Percentiles rank a stretch among this genome's conserved stretches.
These are phyloP conservation scores for Sitta europaea DNA, from an alignment of 2,113 vertebrate species.

Conservation along the genomic window DNA sequence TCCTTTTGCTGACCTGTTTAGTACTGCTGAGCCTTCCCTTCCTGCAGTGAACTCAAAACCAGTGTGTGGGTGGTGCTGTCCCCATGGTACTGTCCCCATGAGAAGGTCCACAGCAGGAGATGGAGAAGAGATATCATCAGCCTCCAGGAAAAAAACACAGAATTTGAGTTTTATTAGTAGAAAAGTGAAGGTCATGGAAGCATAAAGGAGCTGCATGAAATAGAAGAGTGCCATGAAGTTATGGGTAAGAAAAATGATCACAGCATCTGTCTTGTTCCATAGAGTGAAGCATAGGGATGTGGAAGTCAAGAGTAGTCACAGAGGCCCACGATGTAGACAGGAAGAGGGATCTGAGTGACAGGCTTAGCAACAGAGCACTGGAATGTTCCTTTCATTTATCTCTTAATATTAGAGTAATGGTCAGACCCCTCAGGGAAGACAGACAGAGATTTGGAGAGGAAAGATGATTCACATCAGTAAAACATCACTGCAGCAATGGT, in stretches of 20 bases:
- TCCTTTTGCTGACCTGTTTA: not conserved
- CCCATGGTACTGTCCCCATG: rapidly evolving
- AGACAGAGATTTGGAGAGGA: not conserved
- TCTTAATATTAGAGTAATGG: not conserved
- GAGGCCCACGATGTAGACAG: not conserved
- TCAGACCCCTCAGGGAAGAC: not conserved
- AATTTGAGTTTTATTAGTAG: not conserved
- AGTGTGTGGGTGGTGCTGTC: too few species aligned
- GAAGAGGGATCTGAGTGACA: not conserved
- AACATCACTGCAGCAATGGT: rapidly evolving
- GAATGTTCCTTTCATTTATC: not conserved
- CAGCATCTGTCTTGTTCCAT: not conserved
- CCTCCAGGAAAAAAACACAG: not conserved
- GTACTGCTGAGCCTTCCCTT: not conserved
- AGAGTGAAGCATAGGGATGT: not conserved
- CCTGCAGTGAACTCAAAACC: not conserved
- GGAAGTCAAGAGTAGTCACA: not conserved
- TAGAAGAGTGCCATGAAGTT: not conserved
- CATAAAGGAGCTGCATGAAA: not conserved
- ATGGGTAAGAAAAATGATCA: not conserved
- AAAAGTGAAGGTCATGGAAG: not conserved
- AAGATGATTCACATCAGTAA: not conserved
- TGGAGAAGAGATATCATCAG: not conserved
- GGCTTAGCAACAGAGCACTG: not conserved
- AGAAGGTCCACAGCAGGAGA: rapidly evolving